Percentiles rank a stretch among this genome's conserved stretches.
These are phyloP conservation scores for Chrysomallon squamiferum DNA, from an alignment of 1,140 invertebrate genomes.

Conservation along the genomic window DNA sequence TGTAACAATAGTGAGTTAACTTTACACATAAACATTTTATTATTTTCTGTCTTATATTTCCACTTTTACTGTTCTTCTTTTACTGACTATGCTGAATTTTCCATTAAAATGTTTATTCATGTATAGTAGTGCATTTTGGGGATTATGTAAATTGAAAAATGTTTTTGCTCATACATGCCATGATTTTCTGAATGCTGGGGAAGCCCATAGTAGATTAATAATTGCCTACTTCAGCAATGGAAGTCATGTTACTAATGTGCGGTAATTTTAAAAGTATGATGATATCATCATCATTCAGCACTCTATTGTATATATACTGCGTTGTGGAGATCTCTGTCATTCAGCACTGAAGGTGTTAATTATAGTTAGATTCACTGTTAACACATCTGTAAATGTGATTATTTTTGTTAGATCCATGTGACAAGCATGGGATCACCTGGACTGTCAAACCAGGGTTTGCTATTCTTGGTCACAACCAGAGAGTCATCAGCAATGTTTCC, in stretches of 20 bases:
- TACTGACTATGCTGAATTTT: background rate
- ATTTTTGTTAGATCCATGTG: constrained; percentile 40
- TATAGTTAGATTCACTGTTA: too few relatives aligned
- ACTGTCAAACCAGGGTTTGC: constrained; percentile 28
- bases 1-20: constrained; percentile 43
- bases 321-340: too few relatives aligned
- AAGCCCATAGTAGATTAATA: background rate
- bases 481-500: constrained; percentile 10
- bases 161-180: background rate
- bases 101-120: background rate
- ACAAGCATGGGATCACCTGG: constrained; percentile 30
- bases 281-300: too few relatives aligned
- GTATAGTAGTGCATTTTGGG: too few relatives aligned
- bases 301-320: too few relatives aligned
- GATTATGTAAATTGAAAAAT: background rate
- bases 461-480: constrained; percentile 16
- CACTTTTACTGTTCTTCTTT: background rate
- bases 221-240: too few relatives aligned
- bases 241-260: too few relatives aligned
- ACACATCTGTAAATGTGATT: too few relatives aligned
- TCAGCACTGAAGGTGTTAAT: too few relatives aligned
- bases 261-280: too few relatives aligned
- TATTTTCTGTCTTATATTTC: background rate
- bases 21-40: background rate
- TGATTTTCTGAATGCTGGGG: background rate